Conservation (phyloP, 1,140 invertebrate species). For the Megathymus violae region DNA sequence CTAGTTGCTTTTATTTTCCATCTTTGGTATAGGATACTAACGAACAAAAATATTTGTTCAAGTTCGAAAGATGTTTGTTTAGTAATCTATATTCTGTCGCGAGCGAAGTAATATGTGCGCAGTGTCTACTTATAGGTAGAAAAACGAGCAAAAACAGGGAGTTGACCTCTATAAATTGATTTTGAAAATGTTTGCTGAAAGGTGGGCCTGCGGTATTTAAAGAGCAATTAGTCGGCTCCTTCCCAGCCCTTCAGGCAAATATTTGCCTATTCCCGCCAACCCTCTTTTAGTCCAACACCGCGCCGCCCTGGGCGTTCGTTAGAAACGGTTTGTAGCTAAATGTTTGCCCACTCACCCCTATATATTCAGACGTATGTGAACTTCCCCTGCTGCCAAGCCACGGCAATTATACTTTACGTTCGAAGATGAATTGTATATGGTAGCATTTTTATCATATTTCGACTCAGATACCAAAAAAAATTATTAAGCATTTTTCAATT, state of each 20-base stretch:
- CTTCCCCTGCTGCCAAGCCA: conserved; percentile 56
- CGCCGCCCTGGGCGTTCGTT: conserved; percentile 72
- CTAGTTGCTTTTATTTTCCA: conserved; percentile 12
- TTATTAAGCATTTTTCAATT: no score
- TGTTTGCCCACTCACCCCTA: conserved; percentile 73
- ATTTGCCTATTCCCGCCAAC: conserved; percentile 80
- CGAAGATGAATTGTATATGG: conserved; percentile 19
- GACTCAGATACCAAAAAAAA: no score
- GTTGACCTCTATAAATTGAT: conserved; percentile 72
- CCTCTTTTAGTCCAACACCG: conserved; percentile 71
- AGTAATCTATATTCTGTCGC: conserved; percentile 50
- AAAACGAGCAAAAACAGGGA: conserved; percentile 56
- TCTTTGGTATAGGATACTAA: conserved; percentile 30
- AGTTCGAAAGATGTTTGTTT: conserved; percentile 53
- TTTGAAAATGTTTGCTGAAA: conserved; percentile 73
- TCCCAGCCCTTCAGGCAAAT: conserved; percentile 76
- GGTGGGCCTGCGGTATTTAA: conserved; percentile 76
- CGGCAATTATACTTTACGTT: conserved; percentile 51
- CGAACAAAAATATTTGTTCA: conserved; percentile 48
- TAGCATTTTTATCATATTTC: not conserved
- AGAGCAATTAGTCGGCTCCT: conserved; percentile 81
- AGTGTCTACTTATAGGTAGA: conserved; percentile 26
- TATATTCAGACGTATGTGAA: conserved; percentile 56
- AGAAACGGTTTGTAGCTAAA: conserved; percentile 68
- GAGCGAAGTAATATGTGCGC: conserved; percentile 20